These are phyloP conservation scores for Globicephala melas DNA, from an alignment of 2,113 vertebrate species.

Conservation along the genomic window DNA sequence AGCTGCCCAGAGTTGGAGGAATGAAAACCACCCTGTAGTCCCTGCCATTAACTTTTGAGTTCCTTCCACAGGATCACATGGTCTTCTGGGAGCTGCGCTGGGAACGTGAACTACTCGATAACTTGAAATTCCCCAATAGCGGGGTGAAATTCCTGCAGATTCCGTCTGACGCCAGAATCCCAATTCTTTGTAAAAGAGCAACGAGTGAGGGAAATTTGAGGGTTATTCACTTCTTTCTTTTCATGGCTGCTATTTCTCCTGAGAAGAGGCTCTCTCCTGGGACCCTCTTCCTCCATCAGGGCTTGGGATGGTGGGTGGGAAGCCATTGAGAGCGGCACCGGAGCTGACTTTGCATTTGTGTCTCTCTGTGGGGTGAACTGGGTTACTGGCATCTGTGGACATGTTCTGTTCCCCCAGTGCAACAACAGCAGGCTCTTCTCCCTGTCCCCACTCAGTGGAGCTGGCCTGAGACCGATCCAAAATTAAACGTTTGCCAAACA, in stretches of 20 bases:
- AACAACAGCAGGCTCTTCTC: not conserved
- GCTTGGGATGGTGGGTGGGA: not conserved
- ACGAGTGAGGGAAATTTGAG: not conserved
- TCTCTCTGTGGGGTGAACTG: not conserved
- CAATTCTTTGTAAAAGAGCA: not conserved
- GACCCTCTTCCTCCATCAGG: not conserved
- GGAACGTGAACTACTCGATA: not conserved
- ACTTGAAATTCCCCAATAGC: not conserved
- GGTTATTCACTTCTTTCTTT: not conserved
- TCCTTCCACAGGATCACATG: not conserved
- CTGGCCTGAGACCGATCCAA: slow-evolving; percentile 11
- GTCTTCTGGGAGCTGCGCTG: not conserved
- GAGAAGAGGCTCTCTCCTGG: not conserved
- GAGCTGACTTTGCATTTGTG: not conserved
- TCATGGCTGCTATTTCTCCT: not conserved
- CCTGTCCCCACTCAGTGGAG: not conserved
- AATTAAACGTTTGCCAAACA: slow-evolving; percentile 47
- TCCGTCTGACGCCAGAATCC: not conserved
- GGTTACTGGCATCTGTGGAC: not conserved
- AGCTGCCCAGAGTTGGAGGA: not conserved
- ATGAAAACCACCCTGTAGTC: not conserved
- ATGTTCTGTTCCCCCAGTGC: not conserved
- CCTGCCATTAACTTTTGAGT: not conserved
- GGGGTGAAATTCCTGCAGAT: not conserved
- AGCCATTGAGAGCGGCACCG: too few relatives aligned